Evolutionary conservation across 2,113 vertebrate species (phyloP).

Genomic region (Lonchura striata): DNA sequence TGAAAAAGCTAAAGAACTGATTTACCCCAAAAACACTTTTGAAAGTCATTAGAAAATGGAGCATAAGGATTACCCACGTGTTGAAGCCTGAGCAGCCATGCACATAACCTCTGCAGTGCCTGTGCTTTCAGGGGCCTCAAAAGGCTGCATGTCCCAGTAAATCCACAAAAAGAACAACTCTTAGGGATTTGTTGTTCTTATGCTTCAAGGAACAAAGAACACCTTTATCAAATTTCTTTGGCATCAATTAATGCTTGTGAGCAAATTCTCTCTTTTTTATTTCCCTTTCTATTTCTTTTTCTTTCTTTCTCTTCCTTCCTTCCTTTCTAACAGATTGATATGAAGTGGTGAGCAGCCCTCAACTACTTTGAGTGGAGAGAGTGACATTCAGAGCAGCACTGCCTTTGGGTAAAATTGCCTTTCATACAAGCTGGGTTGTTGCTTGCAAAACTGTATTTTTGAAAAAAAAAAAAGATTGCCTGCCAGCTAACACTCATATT

Average conservation of each 20-base stretch:
- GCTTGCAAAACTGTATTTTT: background rate
- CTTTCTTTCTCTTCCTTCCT: background rate
- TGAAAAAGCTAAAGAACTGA: background rate
- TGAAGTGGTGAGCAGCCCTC: background rate
- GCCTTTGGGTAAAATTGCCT: background rate
- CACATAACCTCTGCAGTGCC: background rate
- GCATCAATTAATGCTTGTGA: background rate
- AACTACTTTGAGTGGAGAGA: background rate
- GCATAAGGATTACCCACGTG: background rate
- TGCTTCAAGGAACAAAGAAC: background rate
- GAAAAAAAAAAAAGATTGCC: background rate
- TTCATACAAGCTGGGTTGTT: background rate
- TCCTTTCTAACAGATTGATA: background rate
- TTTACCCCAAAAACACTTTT: background rate
- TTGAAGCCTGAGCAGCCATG: background rate
- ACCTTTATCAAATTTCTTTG: background rate
- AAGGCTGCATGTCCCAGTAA: background rate
- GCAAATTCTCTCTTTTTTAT: background rate
- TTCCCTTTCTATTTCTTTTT: no score
- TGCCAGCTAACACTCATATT: background rate
- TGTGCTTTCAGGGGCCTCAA: background rate
- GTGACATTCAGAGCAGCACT: background rate
- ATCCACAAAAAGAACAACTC: background rate
- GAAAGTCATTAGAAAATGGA: background rate
- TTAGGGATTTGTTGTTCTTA: background rate